Base-by-base conservation (phyloP, 2,888 invertebrate species). In the Protodeltote pygarga region DNA sequence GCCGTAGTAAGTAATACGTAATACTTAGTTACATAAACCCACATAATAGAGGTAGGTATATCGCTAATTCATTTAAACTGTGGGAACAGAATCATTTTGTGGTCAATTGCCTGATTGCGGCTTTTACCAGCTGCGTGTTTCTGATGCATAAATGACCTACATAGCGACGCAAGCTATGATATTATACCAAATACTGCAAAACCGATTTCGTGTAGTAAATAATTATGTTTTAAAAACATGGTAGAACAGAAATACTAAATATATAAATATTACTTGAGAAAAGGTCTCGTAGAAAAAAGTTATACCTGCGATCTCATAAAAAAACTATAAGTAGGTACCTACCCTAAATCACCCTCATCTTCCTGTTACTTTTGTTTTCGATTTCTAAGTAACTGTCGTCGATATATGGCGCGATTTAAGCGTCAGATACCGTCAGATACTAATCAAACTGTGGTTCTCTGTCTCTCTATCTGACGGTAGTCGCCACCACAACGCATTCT, bases 51-150 rank as follows among this genome's bases (percentile, higher is more conserved):
- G 20, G 45, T 53, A 37, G 20, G 39, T 50, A 52, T 54, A 50
- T 32, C 48, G 51, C 42, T 60, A 65, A 75, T 65, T 64, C 39
- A 54, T 65, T 68, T 54, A 64, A 66, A 61, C 65, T 71, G 63
- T 73, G 68, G 60, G 62, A 73, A 68, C 64, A 57, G 37, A 49
- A 70, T 65, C 38, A 68, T 71, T 63, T 55, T 62, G 65, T 51
- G 64, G 66, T 64, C 39, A 59, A 58, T 46, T 44, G 38, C 38
- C 24, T 50, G 54, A 58, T 63, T 71, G 65, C 14, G 45, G 55
- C 29, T 48, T 67, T 44, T 52, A 17, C 50, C 49, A 58, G 51
- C 42, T 37, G 31, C 45, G 39, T 54, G 45, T 29, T 47, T 55
- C 41, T 53, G 54, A 58, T 49, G 57, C 44, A 50, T 48, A 40